Conservation (phyloP, 2,113 vertebrate genomes). For the Triplophysa tibetana region DNA sequence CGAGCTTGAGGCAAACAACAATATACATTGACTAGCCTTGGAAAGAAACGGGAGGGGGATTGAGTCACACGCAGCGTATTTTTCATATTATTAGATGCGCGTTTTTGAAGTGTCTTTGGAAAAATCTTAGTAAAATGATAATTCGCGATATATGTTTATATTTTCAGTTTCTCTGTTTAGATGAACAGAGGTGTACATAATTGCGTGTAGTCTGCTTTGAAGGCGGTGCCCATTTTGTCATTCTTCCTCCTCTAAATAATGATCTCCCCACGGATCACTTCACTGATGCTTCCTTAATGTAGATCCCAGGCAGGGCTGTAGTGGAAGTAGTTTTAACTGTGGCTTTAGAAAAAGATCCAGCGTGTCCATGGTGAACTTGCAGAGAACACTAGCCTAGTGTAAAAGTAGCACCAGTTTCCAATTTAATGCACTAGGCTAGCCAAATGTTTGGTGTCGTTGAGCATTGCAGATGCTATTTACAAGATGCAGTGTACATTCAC, state of each 20-base stretch:
- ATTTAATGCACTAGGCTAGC: not conserved
- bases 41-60: not conserved
- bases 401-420: conserved; percentile 5
- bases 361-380: conserved; percentile 22
- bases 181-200: not conserved
- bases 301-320: conserved; percentile 18
- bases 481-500: not conserved
- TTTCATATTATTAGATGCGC: not conserved
- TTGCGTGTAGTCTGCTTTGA: not conserved
- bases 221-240: conserved; percentile 24
- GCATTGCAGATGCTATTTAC: not conserved
- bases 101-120: not conserved
- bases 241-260: conserved; percentile 45
- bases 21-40: not conserved
- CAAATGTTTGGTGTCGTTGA: not conserved
- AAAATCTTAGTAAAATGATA: no score
- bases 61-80: not conserved
- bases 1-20: not conserved
- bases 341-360: conserved; percentile 27
- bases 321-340: conserved; percentile 11
- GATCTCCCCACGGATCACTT: conserved; percentile 44
- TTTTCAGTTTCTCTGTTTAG: not conserved
- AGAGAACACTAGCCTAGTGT: conserved; percentile 26
- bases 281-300: conserved; percentile 43
- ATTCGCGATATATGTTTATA: not conserved